phyloP scores from a whole-genome alignment of 2,113 vertebrate genomes.

The Salvator merianae region DNA sequence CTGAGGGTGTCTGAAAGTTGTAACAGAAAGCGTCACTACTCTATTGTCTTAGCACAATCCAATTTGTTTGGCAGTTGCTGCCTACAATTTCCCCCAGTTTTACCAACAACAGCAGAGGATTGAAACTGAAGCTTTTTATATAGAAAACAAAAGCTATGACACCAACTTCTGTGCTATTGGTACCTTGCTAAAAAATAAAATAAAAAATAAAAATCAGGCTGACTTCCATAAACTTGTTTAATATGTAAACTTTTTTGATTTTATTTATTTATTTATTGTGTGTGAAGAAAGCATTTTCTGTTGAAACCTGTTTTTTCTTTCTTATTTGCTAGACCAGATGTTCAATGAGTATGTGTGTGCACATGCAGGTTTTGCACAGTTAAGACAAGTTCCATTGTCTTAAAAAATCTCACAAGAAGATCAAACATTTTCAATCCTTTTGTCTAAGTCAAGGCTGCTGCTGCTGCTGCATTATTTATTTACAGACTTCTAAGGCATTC shows the following conservation, averaged over 20 bases:
- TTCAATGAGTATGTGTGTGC: constrained; percentile 20
- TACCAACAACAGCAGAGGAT: background rate
- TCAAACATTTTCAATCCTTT: constrained; percentile 60
- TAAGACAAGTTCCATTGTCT: constrained; percentile 7
- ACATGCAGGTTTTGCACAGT: background rate
- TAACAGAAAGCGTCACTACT: too few species aligned
- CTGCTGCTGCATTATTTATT: constrained; percentile 45
- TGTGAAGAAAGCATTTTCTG: background rate
- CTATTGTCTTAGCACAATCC: too few species aligned
- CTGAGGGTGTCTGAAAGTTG: too few species aligned
- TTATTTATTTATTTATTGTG: background rate
- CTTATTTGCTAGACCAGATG: background rate
- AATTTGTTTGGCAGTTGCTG: background rate
- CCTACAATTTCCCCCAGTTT: background rate
- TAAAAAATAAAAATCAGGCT: constrained; percentile 21
- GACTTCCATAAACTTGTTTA: background rate
- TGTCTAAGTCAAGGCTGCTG: constrained; percentile 16
- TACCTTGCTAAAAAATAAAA: background rate
- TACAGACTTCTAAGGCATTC: constrained; percentile 32
- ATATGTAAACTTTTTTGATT: background rate
- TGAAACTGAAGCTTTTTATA: background rate
- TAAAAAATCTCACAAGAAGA: constrained; percentile 4
- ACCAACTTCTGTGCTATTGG: background rate
- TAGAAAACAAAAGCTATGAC: background rate
- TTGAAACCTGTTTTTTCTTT: background rate